Percentiles rank a stretch among this genome's conserved stretches.
Evolutionary conservation across 2,888 invertebrate species (phyloP).

Genomic region (Caenorhabditis japonica): DNA sequence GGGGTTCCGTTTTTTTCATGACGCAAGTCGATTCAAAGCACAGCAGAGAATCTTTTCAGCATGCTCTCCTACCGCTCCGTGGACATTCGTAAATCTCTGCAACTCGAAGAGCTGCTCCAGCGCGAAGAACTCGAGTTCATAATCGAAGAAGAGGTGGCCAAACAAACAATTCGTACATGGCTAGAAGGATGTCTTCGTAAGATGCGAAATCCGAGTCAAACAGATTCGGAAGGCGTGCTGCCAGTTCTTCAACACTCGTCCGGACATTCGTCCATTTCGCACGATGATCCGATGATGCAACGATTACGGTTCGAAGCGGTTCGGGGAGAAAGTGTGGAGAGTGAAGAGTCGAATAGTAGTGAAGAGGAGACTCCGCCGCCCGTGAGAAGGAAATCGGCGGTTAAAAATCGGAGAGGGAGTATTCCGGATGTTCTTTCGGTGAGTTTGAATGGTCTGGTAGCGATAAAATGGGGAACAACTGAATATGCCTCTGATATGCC

Average conservation of each 20-base stretch:
- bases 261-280: conserved; percentile 36
- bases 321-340: conserved; percentile 33
- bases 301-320: conserved; percentile 27
- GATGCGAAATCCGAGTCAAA: conserved; percentile 82
- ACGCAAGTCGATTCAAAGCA: no score
- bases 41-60: no score
- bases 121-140: conserved; percentile 98
- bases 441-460: no score
- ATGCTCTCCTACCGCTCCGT: conserved; percentile 96
- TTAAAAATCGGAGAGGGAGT: conserved; percentile 61
- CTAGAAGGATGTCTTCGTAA: conserved; percentile 95
- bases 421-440: conserved; percentile 66
- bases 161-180: conserved; percentile 98
- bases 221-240: conserved; percentile 32
- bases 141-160: conserved; percentile 91
- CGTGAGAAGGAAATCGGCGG: conserved; percentile 51
- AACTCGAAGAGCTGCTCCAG: conserved; percentile 95
- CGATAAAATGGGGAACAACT: no score
- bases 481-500: no score
- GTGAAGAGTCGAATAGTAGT: conserved; percentile 44
- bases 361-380: conserved; percentile 47
- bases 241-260: conserved; percentile 20
- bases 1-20: no score
- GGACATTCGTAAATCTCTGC: conserved; percentile 94
- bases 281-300: conserved; percentile 22